phyloP scores from a whole-genome alignment of 2,797 vertebrate genomes.

The Luscinia megarhynchos region DNA sequence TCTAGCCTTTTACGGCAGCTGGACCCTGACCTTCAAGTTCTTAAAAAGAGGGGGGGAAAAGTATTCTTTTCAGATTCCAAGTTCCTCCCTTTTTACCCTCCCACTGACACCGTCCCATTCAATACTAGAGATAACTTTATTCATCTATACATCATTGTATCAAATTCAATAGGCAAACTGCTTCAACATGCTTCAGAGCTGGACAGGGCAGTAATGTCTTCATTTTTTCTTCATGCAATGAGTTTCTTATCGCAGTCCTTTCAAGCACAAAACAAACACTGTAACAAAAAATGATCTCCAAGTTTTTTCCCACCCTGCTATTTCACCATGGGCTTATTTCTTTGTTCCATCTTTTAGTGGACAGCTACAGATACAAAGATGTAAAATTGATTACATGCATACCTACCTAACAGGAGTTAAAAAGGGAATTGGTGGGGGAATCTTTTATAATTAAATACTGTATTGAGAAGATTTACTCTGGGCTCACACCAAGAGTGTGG shows the following conservation, averaged over 20 bases:
- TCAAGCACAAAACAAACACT: slow-evolving; percentile 75
- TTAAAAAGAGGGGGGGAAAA: slow-evolving; percentile 80
- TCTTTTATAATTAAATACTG: slow-evolving; percentile 30
- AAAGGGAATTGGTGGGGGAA: not conserved
- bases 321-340: slow-evolving; percentile 32
- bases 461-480: slow-evolving; percentile 4
- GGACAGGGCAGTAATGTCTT: slow-evolving; percentile 90
- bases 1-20: slow-evolving; percentile 94
- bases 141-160: slow-evolving; percentile 99
- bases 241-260: slow-evolving; percentile 72
- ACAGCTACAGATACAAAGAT: not conserved
- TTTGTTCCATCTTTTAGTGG: slow-evolving; percentile 7
- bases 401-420: not conserved
- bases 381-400: slow-evolving; percentile 36
- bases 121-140: slow-evolving; percentile 98
- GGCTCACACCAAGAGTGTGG: not conserved
- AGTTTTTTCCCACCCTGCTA: slow-evolving; percentile 61
- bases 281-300: slow-evolving; percentile 68
- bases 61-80: slow-evolving; percentile 91
- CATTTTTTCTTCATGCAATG: slow-evolving; percentile 79
- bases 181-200: slow-evolving; percentile 82
- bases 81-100: slow-evolving; percentile 91
- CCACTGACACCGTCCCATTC: slow-evolving; percentile 97
- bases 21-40: slow-evolving; percentile 95
- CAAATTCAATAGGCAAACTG: slow-evolving; percentile 94